These are phyloP conservation scores for Porites lutea DNA, from an alignment of 64 coral and sea anemone genomes.

Conservation along the genomic window DNA sequence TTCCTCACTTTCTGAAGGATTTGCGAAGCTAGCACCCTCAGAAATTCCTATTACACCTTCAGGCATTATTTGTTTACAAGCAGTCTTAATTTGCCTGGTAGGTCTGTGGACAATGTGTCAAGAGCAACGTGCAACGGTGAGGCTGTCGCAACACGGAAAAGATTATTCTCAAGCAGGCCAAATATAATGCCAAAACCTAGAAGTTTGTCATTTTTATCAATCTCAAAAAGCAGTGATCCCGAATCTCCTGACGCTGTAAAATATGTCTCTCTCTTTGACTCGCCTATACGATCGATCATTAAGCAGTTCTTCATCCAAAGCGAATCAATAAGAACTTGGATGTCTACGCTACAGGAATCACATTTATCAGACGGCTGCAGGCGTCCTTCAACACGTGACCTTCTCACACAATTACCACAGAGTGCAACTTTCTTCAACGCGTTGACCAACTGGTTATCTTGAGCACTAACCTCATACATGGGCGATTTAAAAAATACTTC, in stretches of 20 bases:
- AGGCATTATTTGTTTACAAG: background rate
- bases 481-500: too few species aligned
- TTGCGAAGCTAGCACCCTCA: too few species aligned
- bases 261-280: background rate
- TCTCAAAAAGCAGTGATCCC: background rate
- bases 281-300: background rate
- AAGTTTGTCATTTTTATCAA: too few species aligned
- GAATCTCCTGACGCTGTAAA: background rate
- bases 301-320: background rate
- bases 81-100: background rate
- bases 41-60: too few species aligned
- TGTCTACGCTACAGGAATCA: background rate
- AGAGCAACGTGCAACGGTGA: constrained; percentile 1
- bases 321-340: background rate
- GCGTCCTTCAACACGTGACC: background rate
- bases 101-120: background rate
- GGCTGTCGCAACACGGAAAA: background rate
- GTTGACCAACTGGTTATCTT: background rate
- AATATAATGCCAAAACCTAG: background rate
- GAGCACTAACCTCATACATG: background rate
- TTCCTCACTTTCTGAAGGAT: too few species aligned
- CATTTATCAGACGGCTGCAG: background rate
- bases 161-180: background rate
- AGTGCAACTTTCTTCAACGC: too few species aligned
- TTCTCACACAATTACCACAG: background rate